Conservation (phyloP, 2,888 invertebrate genomes). For the Adineta ricciae region DNA sequence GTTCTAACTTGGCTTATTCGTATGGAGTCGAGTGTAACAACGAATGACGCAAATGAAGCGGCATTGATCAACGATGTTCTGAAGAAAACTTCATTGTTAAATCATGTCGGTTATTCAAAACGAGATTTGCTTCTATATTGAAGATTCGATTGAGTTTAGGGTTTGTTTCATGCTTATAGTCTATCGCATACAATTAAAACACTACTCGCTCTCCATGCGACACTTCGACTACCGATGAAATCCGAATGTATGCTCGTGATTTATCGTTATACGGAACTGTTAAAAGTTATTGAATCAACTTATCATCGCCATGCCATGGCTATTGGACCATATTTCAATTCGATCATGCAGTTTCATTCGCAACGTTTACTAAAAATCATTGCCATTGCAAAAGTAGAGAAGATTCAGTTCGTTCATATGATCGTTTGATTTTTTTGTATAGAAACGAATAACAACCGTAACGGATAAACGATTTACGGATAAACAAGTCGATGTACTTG, state of each 20-base stretch:
- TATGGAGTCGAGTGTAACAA: constrained; percentile 52
- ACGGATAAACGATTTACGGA: constrained; percentile 47
- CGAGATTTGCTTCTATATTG: too few species aligned
- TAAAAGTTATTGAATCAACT: constrained; percentile 64
- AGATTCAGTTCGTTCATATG: neutral
- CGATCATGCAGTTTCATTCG: constrained; percentile 68
- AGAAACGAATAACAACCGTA: constrained; percentile 45
- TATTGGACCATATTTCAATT: constrained; percentile 64
- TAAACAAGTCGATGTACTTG: constrained; percentile 53
- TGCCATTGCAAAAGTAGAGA: constrained; percentile 59
- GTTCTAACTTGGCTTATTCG: constrained; percentile 59
- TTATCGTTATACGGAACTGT: constrained; percentile 68
- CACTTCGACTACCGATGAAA: constrained; percentile 67
- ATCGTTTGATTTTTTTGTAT: constrained; percentile 35
- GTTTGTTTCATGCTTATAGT: constrained; percentile 61
- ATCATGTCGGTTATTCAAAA: constrained; percentile 50
- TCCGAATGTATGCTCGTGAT: constrained; percentile 65
- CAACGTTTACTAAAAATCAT: constrained; percentile 65
- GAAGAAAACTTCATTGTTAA: constrained; percentile 50
- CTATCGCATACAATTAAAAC: constrained; percentile 57
- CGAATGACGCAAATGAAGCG: constrained; percentile 40
- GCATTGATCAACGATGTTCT: neutral
- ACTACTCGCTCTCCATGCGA: constrained; percentile 62
- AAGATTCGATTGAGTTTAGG: constrained; percentile 46
- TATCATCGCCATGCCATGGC: constrained; percentile 62